Percentiles rank a stretch among this genome's conserved stretches.
Conservation (phyloP, 2,888 invertebrate genomes). For the Heteromurus nitidus region DNA sequence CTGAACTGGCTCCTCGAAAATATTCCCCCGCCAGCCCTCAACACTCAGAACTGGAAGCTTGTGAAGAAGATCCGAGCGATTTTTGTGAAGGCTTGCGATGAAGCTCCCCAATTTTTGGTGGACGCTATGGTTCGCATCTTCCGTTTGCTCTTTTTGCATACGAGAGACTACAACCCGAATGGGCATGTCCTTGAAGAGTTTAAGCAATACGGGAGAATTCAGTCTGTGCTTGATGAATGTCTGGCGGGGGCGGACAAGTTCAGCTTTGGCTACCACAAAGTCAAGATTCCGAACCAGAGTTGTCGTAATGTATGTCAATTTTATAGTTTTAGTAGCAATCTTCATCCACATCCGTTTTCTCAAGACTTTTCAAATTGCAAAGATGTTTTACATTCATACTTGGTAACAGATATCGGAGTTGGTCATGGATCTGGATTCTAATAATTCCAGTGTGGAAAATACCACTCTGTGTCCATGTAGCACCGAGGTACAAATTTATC, state of each 20-base stretch:
- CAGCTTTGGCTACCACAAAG: constrained; percentile 27
- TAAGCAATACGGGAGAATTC: constrained; percentile 50
- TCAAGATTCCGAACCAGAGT: too few relatives aligned
- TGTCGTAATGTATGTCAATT: too few relatives aligned
- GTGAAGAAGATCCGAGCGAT: constrained; percentile 53
- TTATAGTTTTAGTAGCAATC: too few relatives aligned
- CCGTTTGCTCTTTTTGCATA: constrained; percentile 55
- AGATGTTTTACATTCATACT: too few relatives aligned
- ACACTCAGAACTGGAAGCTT: constrained; percentile 39
- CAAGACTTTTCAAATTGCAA: too few relatives aligned
- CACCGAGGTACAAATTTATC: too few relatives aligned
- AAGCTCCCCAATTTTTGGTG: constrained; percentile 53
- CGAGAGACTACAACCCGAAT: constrained; percentile 58
- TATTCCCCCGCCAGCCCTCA: constrained; percentile 16
- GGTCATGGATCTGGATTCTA: too few relatives aligned
- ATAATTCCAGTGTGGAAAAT: too few relatives aligned
- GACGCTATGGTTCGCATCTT: constrained; percentile 65
- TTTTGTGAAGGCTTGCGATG: constrained; percentile 49
- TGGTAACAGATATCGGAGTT: too few relatives aligned
- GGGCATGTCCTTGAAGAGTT: constrained; percentile 48
- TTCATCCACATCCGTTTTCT: too few relatives aligned
- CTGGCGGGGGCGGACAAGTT: constrained; percentile 16
- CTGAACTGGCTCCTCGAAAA: constrained; percentile 44
- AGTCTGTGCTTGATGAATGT: constrained; percentile 44
- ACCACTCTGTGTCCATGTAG: too few relatives aligned